phyloP scores from a whole-genome alignment of 2,113 vertebrate genomes.

The Lepus timidus region DNA sequence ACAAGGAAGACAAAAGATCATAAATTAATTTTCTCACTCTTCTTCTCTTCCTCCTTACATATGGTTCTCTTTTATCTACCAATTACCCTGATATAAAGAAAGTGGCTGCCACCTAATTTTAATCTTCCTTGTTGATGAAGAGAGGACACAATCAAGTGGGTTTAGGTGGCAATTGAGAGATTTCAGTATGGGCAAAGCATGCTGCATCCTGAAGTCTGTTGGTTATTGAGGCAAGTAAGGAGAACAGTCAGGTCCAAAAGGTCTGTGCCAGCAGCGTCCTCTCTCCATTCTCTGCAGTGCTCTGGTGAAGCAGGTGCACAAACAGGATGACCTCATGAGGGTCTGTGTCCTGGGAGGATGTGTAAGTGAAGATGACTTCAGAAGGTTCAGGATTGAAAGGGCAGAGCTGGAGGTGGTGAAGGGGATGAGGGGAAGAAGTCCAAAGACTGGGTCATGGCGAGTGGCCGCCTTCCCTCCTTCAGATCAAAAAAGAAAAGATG shows the following conservation, averaged over 20 bases:
- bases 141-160: not conserved
- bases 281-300: not conserved
- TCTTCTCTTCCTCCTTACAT: not conserved
- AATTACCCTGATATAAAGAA: not conserved
- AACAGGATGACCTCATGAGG: not conserved
- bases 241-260: not conserved
- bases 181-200: not conserved
- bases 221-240: not conserved
- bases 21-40: not conserved
- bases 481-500: not conserved
- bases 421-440: not conserved
- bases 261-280: not conserved
- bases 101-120: not conserved
- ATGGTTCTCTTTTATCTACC: not conserved
- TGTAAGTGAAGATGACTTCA: not conserved
- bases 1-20: not conserved
- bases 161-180: not conserved
- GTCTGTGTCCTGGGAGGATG: not conserved
- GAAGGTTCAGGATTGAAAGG: not conserved
- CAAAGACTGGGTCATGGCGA: not conserved
- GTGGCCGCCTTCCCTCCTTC: not conserved
- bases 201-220: not conserved
- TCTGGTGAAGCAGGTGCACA: not conserved
- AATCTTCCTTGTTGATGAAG: not conserved
- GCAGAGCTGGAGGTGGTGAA: not conserved